Conservation (phyloP, 2,797 vertebrate species). For the Gobio occitaniae region DNA sequence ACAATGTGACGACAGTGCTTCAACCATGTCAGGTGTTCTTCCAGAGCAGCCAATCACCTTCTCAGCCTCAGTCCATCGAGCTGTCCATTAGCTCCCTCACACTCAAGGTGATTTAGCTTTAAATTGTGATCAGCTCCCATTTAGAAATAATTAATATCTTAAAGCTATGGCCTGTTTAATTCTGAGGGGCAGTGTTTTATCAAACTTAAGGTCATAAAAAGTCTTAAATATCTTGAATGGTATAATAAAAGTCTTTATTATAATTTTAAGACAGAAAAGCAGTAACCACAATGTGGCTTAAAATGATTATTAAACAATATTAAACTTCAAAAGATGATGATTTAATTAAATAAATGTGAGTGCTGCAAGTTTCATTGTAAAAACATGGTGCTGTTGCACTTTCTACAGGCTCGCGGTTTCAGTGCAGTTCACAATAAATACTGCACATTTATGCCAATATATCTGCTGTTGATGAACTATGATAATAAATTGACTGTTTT, state of each 20-base stretch:
- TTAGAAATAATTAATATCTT: background rate
- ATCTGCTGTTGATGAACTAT: background rate
- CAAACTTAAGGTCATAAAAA: background rate
- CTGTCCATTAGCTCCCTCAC: conserved; percentile 88
- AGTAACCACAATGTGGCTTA: background rate
- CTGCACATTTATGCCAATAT: background rate
- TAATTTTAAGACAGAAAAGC: background rate
- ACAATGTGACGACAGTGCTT: conserved; percentile 89
- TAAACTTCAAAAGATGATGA: background rate
- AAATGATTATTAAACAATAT: background rate
- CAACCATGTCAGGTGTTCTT: conserved; percentile 94
- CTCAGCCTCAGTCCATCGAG: conserved; percentile 83
- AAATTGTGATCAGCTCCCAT: background rate
- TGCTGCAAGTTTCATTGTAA: background rate
- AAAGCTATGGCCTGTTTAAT: background rate
- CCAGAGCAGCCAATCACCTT: conserved; percentile 76
- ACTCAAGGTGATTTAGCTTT: conserved; percentile 82
- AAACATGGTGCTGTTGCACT: too few relatives aligned
- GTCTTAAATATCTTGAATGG: background rate
- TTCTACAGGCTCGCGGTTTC: background rate
- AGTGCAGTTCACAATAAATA: background rate
- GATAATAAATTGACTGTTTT: background rate
- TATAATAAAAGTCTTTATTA: background rate
- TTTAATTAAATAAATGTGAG: background rate
- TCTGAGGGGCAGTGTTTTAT: background rate